Evolutionary conservation across 1,140 invertebrate genomes (phyloP).

Genomic region (Drosophila bifasciata): DNA sequence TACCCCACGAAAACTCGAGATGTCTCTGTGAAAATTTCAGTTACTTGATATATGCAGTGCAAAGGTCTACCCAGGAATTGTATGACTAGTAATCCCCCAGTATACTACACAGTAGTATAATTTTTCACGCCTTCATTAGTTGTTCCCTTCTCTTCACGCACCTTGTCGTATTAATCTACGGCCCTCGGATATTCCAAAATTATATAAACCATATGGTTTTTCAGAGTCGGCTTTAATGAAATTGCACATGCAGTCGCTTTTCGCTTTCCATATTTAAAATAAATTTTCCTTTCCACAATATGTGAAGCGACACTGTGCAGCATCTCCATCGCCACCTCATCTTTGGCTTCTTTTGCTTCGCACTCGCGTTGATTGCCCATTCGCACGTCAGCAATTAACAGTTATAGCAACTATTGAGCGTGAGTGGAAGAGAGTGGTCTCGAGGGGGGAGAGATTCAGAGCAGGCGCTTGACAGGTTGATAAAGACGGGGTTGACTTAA

Average conservation of each 20-base stretch:
- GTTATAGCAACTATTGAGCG: conserved; percentile 15
- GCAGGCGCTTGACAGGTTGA: conserved; percentile 7
- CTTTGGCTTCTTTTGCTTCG: too few species aligned
- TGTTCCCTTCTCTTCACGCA: conserved; percentile 1
- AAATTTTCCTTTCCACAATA: conserved; percentile 47
- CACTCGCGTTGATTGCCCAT: conserved; percentile 13
- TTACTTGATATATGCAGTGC: too few species aligned
- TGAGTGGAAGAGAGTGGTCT: background rate
- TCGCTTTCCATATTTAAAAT: conserved; percentile 18
- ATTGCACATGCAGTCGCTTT: conserved; percentile 51
- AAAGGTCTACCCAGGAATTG: too few species aligned
- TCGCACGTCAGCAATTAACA: conserved; percentile 60
- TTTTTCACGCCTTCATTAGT: background rate
- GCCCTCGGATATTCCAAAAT: conserved; percentile 17
- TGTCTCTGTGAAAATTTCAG: too few species aligned
- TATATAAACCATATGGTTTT: conserved; percentile 23
- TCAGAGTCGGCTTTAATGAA: conserved; percentile 44
- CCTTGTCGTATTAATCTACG: conserved; percentile 29
- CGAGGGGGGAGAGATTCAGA: background rate
- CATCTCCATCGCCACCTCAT: too few species aligned
- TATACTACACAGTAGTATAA: too few species aligned
- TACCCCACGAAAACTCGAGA: too few species aligned
- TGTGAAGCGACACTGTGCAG: conserved; percentile 24
- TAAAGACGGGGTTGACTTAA: conserved; percentile 23
- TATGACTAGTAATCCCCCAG: too few species aligned